Conservation (phyloP, 2,797 vertebrate species). For the Chaenodraco wilsoni region DNA sequence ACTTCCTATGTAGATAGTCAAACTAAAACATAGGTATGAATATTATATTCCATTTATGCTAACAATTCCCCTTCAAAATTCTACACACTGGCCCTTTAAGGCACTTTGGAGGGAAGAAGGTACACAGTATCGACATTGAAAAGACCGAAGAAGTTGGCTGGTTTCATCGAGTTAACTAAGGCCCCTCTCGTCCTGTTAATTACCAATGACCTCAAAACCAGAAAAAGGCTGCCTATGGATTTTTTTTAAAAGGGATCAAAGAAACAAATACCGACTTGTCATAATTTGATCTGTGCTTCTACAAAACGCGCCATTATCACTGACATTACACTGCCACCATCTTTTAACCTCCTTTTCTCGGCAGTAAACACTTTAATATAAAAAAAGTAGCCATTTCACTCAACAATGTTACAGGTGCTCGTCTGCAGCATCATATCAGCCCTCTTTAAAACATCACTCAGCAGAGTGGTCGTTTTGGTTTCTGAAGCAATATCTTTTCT, state of each 20-base stretch:
- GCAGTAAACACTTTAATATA: neutral
- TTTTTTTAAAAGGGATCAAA: constrained; percentile 1
- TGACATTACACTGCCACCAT: neutral
- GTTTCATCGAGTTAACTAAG: constrained; percentile 9
- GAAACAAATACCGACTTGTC: constrained; percentile 2
- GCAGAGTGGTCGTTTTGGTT: constrained; percentile 30
- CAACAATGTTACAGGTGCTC: constrained; percentile 9
- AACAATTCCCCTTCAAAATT: too few species aligned
- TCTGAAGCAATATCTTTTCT: constrained; percentile 3
- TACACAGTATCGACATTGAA: constrained; percentile 3
- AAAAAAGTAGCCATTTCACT: neutral
- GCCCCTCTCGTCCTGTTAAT: constrained; percentile 6
- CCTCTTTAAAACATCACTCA: constrained; percentile 11
- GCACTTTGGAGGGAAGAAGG: constrained; percentile 50
- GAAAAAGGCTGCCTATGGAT: constrained; percentile 25
- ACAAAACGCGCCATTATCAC: constrained; percentile 11
- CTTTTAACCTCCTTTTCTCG: constrained; percentile 6
- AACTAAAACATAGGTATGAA: too few species aligned
- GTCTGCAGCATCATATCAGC: constrained; percentile 9
- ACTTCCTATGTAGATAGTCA: too few species aligned
- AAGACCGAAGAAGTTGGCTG: constrained; percentile 5
- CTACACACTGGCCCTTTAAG: constrained; percentile 34
- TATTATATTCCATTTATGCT: too few species aligned
- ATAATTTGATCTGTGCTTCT: constrained; percentile 21
- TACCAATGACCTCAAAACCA: constrained; percentile 11